A percentile compares a stretch with the other conserved stretches of the same genome.
phyloP scores from a whole-genome alignment of 2,797 vertebrate genomes.

The Crocodylus rhombifer region DNA sequence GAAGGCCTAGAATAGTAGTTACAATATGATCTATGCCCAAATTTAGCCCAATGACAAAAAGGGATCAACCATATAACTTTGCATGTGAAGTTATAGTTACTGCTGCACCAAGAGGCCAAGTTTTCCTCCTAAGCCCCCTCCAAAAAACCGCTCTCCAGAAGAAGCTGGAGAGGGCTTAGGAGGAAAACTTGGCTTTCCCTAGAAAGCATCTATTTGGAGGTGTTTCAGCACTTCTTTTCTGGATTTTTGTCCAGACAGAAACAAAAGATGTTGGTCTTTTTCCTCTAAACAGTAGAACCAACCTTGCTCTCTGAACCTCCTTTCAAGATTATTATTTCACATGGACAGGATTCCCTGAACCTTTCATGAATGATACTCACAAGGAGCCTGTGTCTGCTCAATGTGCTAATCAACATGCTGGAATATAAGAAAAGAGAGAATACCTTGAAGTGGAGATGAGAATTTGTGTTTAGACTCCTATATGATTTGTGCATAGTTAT shows the following conservation, averaged over 20 bases:
- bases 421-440: neutral
- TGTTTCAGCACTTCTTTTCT: neutral
- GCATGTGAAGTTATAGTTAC: neutral
- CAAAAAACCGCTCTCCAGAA: neutral
- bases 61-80: neutral
- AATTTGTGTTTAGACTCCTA: conserved; percentile 21
- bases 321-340: neutral
- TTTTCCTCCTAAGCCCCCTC: neutral
- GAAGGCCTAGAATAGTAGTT: neutral
- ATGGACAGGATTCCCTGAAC: no score
- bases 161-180: neutral
- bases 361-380: no score
- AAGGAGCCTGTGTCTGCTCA: no score
- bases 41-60: neutral
- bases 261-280: no score
- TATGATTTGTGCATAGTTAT: neutral
- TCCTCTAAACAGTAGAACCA: neutral
- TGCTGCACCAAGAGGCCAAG: neutral
- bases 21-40: neutral
- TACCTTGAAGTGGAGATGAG: conserved; percentile 2
- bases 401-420: neutral
- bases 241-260: no score
- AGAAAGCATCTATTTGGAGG: neutral
- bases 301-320: neutral
- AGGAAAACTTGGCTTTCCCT: neutral